phyloP scores from a whole-genome alignment of 2,113 vertebrate species.

The Pluvianellus socialis region DNA sequence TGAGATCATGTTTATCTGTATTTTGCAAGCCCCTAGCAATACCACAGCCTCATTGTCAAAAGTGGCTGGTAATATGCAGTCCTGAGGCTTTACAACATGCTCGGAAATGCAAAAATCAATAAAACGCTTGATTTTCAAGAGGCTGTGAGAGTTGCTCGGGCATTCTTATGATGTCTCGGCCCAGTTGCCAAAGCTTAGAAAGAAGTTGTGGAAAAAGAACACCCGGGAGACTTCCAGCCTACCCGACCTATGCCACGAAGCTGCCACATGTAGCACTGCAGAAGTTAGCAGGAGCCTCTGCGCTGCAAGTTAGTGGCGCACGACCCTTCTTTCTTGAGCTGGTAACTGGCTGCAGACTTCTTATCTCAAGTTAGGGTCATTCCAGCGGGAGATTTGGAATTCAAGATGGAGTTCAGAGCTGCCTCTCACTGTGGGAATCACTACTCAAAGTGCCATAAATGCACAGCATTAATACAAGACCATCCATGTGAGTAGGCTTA shows the following conservation, averaged over 20 bases:
- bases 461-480: not conserved
- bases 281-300: not conserved
- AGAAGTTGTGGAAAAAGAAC: not conserved
- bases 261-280: not conserved
- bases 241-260: not conserved
- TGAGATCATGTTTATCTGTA: not conserved
- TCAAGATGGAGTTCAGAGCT: not conserved
- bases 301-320: fast-evolving
- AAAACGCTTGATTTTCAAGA: not conserved
- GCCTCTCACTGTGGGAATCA: not conserved
- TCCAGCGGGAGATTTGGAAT: not conserved
- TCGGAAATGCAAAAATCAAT: not conserved
- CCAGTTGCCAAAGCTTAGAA: not conserved
- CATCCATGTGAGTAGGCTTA: not conserved
- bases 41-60: not conserved
- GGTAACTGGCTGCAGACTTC: not conserved
- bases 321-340: not conserved
- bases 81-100: not conserved
- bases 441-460: not conserved
- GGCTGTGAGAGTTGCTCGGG: not conserved
- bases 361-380: not conserved
- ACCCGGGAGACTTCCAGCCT: not conserved
- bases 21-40: not conserved
- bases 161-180: not conserved
- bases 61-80: not conserved